Conservation (phyloP, 2,113 vertebrate species). For the Pseudopodoces humilis region DNA sequence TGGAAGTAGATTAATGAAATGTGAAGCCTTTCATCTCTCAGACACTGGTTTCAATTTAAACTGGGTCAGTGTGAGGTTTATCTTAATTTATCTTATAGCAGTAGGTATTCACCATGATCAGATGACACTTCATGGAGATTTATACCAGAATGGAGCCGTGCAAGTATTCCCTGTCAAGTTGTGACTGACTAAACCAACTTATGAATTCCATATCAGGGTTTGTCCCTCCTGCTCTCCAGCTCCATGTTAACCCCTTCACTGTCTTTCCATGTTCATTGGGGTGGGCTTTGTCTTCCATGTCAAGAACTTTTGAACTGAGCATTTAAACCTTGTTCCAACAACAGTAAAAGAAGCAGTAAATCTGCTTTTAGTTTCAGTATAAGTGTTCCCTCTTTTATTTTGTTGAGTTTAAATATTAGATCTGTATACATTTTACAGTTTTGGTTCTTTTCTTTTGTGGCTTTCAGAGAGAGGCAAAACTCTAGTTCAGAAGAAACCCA, state of each 20-base stretch:
- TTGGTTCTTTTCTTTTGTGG: neutral
- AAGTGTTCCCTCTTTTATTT: neutral
- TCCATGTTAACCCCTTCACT: neutral
- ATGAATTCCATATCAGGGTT: neutral
- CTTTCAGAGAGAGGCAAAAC: conserved; percentile 92
- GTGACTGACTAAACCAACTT: neutral
- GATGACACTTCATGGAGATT: neutral
- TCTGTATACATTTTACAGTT: neutral
- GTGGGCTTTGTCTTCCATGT: neutral
- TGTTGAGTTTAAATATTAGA: neutral
- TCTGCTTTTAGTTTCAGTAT: neutral
- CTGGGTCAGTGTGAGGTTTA: neutral
- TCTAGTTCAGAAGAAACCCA: conserved; percentile 92
- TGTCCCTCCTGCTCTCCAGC: neutral
- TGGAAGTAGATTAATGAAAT: neutral
- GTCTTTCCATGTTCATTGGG: neutral
- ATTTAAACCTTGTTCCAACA: neutral
- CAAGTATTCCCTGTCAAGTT: neutral
- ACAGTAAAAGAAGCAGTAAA: neutral
- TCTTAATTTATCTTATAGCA: neutral
- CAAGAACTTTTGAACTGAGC: neutral
- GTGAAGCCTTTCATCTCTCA: neutral
- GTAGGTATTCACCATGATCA: neutral
- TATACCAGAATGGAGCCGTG: neutral
- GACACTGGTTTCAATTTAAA: neutral